Conservation (phyloP, 2,888 invertebrate species). For the Cephus rjabovi region DNA sequence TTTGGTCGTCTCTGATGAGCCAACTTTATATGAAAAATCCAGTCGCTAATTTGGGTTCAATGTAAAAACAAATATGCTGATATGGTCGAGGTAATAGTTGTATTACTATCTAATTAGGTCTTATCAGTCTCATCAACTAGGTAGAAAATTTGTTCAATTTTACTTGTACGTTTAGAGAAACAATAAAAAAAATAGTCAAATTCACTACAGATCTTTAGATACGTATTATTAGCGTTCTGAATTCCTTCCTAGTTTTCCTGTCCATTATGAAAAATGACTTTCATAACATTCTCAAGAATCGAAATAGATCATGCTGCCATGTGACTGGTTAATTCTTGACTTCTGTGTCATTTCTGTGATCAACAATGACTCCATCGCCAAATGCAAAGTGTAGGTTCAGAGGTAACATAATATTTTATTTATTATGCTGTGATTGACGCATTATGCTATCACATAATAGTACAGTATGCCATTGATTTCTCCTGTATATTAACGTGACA, state of each 20-base stretch:
- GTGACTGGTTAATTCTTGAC: background rate
- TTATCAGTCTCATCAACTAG: background rate
- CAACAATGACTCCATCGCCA: background rate
- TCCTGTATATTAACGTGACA: constrained; percentile 32
- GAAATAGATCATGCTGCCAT: background rate
- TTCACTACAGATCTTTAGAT: background rate
- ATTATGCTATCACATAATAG: constrained; percentile 57
- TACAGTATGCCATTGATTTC: constrained; percentile 40
- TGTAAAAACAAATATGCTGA: background rate
- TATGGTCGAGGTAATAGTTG: background rate
- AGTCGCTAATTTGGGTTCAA: background rate
- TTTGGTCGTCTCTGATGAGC: background rate
- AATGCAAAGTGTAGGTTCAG: background rate
- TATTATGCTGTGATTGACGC: constrained; percentile 56
- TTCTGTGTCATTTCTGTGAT: background rate
- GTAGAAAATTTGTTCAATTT: background rate
- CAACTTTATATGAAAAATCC: background rate
- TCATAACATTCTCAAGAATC: background rate
- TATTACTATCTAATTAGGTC: background rate
- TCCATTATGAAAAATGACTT: background rate
- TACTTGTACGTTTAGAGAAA: background rate
- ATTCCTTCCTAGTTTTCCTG: background rate
- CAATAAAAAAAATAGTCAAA: background rate
- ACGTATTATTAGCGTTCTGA: background rate
- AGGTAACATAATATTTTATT: constrained; percentile 50